Evolutionary conservation across 2,888 invertebrate genomes (phyloP).

Genomic region (Drosophila dives): DNA sequence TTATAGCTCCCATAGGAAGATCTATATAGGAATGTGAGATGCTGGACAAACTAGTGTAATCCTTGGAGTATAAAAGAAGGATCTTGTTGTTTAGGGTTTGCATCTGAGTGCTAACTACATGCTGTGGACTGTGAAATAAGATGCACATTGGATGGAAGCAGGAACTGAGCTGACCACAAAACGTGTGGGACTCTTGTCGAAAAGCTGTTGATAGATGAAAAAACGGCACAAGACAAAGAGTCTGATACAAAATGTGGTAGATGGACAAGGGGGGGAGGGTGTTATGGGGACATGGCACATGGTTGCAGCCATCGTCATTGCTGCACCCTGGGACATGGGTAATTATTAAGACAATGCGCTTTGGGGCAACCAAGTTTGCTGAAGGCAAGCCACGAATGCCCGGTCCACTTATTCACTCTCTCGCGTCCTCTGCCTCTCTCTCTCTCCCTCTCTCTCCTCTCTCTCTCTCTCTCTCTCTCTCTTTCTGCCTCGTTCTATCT

Average conservation of each 20-base stretch:
- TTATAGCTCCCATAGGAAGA: background rate
- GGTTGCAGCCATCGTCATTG: constrained; percentile 28
- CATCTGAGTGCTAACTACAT: constrained; percentile 16
- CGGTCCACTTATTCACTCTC: constrained; percentile 10
- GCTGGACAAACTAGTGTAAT: background rate
- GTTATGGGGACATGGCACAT: constrained; percentile 33
- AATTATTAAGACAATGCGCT: constrained; percentile 77
- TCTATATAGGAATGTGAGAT: background rate
- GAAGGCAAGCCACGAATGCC: constrained; percentile 5
- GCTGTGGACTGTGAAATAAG: background rate
- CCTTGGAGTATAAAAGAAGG: too few relatives aligned
- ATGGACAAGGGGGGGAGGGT: background rate
- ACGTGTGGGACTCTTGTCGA: constrained; percentile 63
- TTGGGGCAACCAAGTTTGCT: constrained; percentile 50
- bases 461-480: background rate
- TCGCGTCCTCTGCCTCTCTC: background rate
- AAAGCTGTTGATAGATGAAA: constrained; percentile 71
- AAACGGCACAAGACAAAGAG: constrained; percentile 1
- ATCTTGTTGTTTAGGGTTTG: background rate
- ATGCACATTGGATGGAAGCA: constrained; percentile 22
- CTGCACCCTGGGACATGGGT: constrained; percentile 70
- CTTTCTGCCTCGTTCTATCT: constrained; percentile 1
- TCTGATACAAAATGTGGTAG: background rate
- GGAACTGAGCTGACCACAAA: constrained; percentile 36
- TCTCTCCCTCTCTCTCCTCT: background rate